These are phyloP conservation scores for Drosophila asahinai DNA, from an alignment of 1,140 invertebrate species.

Conservation along the genomic window DNA sequence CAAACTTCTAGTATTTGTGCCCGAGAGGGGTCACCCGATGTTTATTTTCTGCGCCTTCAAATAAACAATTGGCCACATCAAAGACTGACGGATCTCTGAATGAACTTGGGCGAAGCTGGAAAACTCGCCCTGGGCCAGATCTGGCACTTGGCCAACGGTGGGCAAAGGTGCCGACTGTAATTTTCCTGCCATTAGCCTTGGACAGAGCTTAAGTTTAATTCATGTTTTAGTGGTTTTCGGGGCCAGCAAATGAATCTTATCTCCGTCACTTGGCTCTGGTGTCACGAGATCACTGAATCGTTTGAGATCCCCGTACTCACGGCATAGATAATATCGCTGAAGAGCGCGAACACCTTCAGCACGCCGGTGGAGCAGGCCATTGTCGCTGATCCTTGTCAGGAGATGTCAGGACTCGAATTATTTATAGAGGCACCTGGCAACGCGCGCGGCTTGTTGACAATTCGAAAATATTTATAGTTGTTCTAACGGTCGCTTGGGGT, in stretches of 20 bases:
- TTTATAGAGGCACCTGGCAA: conserved; percentile 50
- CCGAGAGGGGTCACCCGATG: conserved; percentile 24
- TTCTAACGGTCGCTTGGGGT: conserved; percentile 64
- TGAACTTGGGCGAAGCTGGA: conserved; percentile 39
- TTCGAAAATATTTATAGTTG: conserved; percentile 62
- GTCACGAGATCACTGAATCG: conserved; percentile 1
- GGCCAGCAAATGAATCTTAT: conserved; percentile 9
- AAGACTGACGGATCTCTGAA: conserved; percentile 31
- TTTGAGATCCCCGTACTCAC: conserved; percentile 55
- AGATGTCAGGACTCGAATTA: conserved; percentile 5
- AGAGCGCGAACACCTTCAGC: conserved; percentile 65
- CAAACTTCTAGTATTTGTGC: conserved; percentile 36
- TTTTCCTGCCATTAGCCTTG: conserved; percentile 43
- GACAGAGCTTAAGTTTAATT: conserved; percentile 25
- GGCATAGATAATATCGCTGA: conserved; percentile 73
- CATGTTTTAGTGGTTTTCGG: conserved; percentile 16
- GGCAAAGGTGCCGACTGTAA: conserved; percentile 6
- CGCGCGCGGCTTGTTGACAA: conserved; percentile 55
- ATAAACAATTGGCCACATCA: conserved; percentile 56
- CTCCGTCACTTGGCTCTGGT: background rate
- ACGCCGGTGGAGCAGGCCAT: conserved; percentile 79
- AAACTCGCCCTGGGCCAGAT: conserved; percentile 1
- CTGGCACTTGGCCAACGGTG: conserved; percentile 33
- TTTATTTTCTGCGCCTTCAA: conserved; percentile 33
- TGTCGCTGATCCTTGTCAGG: conserved; percentile 11